These are phyloP conservation scores for Microplitis demolitor DNA, from an alignment of 1,140 invertebrate species.

Conservation along the genomic window DNA sequence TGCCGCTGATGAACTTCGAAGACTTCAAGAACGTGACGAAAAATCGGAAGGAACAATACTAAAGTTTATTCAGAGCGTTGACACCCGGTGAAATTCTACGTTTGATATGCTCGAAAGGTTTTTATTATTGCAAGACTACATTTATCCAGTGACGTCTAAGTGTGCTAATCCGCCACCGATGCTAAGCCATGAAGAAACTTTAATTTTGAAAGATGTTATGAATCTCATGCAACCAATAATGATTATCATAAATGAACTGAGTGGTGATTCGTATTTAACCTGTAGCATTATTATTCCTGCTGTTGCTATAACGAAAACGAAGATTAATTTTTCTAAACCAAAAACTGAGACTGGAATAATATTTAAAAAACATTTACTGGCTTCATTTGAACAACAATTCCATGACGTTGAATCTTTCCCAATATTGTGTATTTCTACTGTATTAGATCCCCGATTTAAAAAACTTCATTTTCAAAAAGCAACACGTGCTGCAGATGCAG, in stretches of 20 bases:
- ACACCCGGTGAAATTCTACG: slow-evolving; percentile 49
- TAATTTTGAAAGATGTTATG: slow-evolving; percentile 40
- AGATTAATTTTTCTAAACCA: slow-evolving; percentile 36
- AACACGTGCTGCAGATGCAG: background rate
- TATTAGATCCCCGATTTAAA: slow-evolving; percentile 52
- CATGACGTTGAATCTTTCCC: slow-evolving; percentile 34
- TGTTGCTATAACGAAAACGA: slow-evolving; percentile 45
- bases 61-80: slow-evolving; percentile 40
- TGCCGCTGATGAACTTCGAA: slow-evolving; percentile 10
- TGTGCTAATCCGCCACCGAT: slow-evolving; percentile 45
- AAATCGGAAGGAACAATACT: slow-evolving; percentile 27
- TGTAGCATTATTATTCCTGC: slow-evolving; percentile 55
- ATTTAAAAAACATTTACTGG: slow-evolving; percentile 22
- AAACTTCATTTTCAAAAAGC: slow-evolving; percentile 37
- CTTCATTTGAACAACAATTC: slow-evolving; percentile 42
- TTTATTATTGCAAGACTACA: slow-evolving; percentile 32
- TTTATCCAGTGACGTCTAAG: slow-evolving; percentile 44
- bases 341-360: slow-evolving; percentile 30
- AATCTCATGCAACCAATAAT: slow-evolving; percentile 45
- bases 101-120: slow-evolving; percentile 45
- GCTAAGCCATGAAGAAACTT: slow-evolving; percentile 42
- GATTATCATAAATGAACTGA: slow-evolving; percentile 52
- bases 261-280: slow-evolving; percentile 53
- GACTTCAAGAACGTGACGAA: slow-evolving; percentile 27
- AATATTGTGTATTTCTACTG: slow-evolving; percentile 39